Percentiles rank a stretch among this genome's conserved stretches.
Conservation (phyloP, 2,888 invertebrate species). For the Diplolepis rosae region DNA sequence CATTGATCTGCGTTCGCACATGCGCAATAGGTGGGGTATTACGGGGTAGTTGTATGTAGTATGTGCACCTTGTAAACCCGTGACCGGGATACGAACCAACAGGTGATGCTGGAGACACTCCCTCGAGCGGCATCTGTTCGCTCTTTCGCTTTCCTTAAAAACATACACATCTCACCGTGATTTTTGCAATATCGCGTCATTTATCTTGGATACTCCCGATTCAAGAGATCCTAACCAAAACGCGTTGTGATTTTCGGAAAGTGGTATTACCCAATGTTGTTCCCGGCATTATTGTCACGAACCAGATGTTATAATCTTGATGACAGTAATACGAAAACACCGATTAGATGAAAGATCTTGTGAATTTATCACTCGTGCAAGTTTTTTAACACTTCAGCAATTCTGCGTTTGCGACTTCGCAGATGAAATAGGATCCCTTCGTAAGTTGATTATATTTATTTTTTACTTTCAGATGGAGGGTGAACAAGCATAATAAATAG, state of each 20-base stretch:
- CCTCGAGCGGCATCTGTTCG: conserved; percentile 35
- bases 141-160: conserved; percentile 25
- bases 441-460: not conserved
- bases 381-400: too few species aligned
- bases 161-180: conserved; percentile 13
- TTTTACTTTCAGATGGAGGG: not conserved
- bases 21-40: conserved; percentile 4
- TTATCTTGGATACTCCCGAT: not conserved
- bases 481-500: too few species aligned
- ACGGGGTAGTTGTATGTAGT: conserved; percentile 30
- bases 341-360: not conserved
- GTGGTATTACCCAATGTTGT: not conserved
- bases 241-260: not conserved
- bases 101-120: conserved; percentile 44
- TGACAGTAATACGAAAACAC: not conserved
- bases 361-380: not conserved
- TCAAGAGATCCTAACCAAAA: not conserved
- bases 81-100: conserved; percentile 42
- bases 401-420: not conserved
- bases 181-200: conserved; percentile 16
- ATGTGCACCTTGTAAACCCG: conserved; percentile 30
- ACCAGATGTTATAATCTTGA: not conserved
- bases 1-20: conserved; percentile 35
- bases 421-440: not conserved
- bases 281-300: not conserved